Percentiles rank a stretch among this genome's conserved stretches.
These are phyloP conservation scores for Copsychus sechellarum DNA, from an alignment of 2,113 vertebrate species.

Conservation along the genomic window DNA sequence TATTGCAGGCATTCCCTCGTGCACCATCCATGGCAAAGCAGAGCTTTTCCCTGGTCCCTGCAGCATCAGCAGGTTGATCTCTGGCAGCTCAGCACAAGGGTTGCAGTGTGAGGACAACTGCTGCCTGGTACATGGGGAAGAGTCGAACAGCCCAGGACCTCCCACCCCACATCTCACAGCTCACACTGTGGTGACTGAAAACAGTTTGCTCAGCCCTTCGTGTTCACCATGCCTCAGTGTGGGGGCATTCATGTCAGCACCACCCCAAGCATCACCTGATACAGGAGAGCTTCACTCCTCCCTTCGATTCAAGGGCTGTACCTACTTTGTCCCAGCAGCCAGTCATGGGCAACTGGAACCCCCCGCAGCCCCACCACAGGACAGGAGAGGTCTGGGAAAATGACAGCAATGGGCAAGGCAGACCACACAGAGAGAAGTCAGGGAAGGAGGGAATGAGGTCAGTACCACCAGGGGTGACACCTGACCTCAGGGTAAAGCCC, in stretches of 20 bases:
- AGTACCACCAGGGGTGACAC: too few species aligned
- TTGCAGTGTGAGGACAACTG: neutral
- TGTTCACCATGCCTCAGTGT: neutral
- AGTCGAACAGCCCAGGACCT: rapidly evolving
- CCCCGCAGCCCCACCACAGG: neutral
- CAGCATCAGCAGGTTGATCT: neutral
- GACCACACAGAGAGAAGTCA: neutral
- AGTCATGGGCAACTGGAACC: neutral
- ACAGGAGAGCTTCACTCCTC: neutral
- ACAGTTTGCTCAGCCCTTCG: rapidly evolving
- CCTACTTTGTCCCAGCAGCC: neutral
- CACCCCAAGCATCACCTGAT: neutral
- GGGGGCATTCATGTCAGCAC: neutral
- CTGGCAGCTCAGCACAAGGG: neutral
- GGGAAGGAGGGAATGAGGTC: neutral
- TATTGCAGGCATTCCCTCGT: neutral
- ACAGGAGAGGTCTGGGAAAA: neutral
- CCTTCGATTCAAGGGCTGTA: rapidly evolving
- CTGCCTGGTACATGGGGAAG: neutral
- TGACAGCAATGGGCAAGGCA: neutral
- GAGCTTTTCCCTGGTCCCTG: neutral
- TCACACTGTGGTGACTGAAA: neutral
- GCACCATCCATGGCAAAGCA: neutral
- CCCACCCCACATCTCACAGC: neutral
- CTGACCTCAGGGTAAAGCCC: neutral